A percentile compares a stretch with the other conserved stretches of the same genome.
Evolutionary conservation across 2,888 invertebrate genomes (phyloP).

Genomic region (Dicyrtoma fusca): DNA sequence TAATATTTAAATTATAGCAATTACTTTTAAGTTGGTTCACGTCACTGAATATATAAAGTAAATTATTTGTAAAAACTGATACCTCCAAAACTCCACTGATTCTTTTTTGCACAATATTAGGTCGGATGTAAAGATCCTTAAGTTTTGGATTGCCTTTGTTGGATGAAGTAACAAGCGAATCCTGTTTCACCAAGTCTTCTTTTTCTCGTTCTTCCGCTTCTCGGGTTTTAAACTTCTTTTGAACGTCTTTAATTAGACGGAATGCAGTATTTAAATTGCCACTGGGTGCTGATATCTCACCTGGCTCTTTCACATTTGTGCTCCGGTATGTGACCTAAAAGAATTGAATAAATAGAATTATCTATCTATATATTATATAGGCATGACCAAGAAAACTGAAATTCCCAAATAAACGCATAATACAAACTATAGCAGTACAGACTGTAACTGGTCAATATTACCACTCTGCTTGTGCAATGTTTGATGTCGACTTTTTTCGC

Average conservation of each 20-base stretch:
- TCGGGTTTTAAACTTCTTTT: conserved; percentile 96
- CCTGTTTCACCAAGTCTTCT: conserved; percentile 98
- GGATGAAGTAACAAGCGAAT: conserved; percentile 87
- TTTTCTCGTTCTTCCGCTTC: conserved; percentile 99
- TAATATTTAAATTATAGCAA: no score
- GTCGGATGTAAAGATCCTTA: conserved; percentile 96
- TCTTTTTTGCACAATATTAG: conserved; percentile 96
- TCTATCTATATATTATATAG: no score
- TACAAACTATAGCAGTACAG: no score
- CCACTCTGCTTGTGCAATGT: neutral
- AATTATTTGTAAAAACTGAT: neutral
- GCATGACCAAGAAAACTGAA: no score
- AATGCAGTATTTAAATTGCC: conserved; percentile 96
- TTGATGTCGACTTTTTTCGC: neutral
- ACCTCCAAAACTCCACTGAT: conserved; percentile 71
- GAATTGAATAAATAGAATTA: neutral
- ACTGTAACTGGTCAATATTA: no score
- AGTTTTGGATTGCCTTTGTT: conserved; percentile 97
- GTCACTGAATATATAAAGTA: no score
- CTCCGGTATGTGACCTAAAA: conserved; percentile 83
- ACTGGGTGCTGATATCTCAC: conserved; percentile 90
- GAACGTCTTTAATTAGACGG: conserved; percentile 97
- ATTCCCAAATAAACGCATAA: no score
- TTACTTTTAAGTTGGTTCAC: no score
- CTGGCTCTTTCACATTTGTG: conserved; percentile 96